Conservation (phyloP, 1,140 invertebrate genomes). For the Diploscapter pachys region DNA sequence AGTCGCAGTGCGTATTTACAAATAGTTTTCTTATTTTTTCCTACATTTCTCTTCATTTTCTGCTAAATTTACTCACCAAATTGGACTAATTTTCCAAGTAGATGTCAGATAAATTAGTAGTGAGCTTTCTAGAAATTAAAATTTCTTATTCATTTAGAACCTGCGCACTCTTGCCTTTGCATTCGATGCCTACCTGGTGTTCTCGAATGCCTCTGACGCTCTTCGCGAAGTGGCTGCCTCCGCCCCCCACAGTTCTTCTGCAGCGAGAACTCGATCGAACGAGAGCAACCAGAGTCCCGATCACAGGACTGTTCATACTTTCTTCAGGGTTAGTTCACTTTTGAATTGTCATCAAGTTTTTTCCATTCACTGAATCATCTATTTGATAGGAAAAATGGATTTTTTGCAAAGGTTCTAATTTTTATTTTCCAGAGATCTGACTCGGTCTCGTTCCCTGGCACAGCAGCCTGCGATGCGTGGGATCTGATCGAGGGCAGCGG, state of each 20-base stretch:
- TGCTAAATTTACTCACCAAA: too few relatives aligned
- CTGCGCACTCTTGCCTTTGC: constrained; percentile 84
- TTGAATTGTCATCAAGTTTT: not conserved
- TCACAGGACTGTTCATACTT: not conserved
- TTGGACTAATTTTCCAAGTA: too few relatives aligned
- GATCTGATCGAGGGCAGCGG: constrained; percentile 85
- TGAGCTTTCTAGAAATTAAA: too few relatives aligned
- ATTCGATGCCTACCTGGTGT: constrained; percentile 69
- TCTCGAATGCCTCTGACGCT: constrained; percentile 65
- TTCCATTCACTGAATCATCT: constrained; percentile 61
- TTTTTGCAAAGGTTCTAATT: not conserved
- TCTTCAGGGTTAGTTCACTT: constrained; percentile 6
- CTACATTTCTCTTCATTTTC: too few relatives aligned
- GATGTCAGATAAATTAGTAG: too few relatives aligned
- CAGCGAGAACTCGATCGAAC: not conserved
- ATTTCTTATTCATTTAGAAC: constrained; percentile 72
- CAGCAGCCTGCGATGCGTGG: constrained; percentile 73
- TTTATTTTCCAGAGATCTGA: constrained; percentile 77
- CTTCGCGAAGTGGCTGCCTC: not conserved
- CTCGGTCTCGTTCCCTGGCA: constrained; percentile 85
- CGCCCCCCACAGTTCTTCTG: not conserved
- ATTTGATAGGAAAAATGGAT: too few relatives aligned
- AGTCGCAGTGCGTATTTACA: too few relatives aligned
- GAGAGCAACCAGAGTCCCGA: too few relatives aligned
- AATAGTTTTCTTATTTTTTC: too few relatives aligned